A percentile compares a stretch with the other conserved stretches of the same genome.
These are phyloP conservation scores for Epinephelus malabaricus DNA, from an alignment of 2,797 vertebrate genomes.

Conservation along the genomic window DNA sequence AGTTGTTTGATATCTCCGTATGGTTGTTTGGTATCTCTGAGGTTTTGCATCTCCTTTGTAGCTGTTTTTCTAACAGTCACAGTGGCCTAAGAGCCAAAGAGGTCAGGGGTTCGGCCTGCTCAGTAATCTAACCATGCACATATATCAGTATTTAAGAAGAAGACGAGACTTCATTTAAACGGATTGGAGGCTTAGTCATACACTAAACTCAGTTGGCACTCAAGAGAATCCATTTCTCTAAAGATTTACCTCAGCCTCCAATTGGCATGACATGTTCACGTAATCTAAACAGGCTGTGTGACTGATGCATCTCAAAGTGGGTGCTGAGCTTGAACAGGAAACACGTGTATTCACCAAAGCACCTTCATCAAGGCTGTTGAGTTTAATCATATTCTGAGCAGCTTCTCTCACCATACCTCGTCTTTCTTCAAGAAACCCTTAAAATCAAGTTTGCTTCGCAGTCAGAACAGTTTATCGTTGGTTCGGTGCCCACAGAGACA, in stretches of 20 bases:
- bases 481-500: conserved; percentile 39
- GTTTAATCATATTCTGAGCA: conserved; percentile 38
- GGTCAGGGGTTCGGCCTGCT: background rate
- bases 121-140: background rate
- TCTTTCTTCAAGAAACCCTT: background rate
- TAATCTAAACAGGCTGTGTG: conserved; percentile 8
- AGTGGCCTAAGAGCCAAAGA: too few species aligned
- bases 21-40: too few species aligned
- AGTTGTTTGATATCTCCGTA: background rate
- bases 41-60: background rate
- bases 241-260: conserved; percentile 7
- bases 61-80: background rate
- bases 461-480: conserved; percentile 33
- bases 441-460: conserved; percentile 8
- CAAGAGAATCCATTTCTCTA: background rate
- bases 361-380: conserved; percentile 24
- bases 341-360: conserved; percentile 21
- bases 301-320: conserved; percentile 23
- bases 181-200: conserved; percentile 22
- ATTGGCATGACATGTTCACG: conserved; percentile 9
- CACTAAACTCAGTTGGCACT: conserved; percentile 4
- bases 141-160: background rate
- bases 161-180: conserved; percentile 9
- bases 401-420: conserved; percentile 1
- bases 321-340: conserved; percentile 25